Base-by-base conservation (phyloP, 2,113 vertebrate species). In the Clarias magur region DNA sequence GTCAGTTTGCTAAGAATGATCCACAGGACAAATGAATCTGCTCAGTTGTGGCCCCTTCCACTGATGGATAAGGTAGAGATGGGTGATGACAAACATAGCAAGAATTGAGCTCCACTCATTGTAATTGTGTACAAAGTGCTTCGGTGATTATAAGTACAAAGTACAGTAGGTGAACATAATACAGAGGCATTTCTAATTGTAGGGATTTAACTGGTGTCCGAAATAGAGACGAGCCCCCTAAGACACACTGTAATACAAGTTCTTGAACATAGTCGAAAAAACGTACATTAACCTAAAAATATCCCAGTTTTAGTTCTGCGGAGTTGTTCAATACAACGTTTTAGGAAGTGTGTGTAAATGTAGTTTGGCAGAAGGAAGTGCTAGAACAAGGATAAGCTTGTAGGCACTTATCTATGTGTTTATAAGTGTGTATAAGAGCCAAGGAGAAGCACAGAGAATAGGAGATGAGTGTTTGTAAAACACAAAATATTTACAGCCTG, bases 401-500 rank as follows among this genome's bases (percentile, higher is more conserved):
- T 60, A 59, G 13, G 25, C 25, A 63, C 0, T 12, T 0, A 48
- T 62, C 21, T 30, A 10, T 42, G 13, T 57, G 72, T 85, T 38
- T 65, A 19, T 16, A 38, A 63, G 75, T 68, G 60, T 84, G 82
- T 54, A 54, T 84, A 73, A 21, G n/a, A 76, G 16, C 68, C 57
- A 16, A 68, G 30, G 23, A 15, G 67, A 76, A 16, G 34, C 30
- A 23, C 16, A 34, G 72, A 73, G 67, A 88, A 85, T 60, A 76
- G 48, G 76, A 57, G 42, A 87, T 54, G 42, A 62, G 79, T 60
- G 75, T 16, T 59, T 80, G 82, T 42, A 81, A 63, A 81, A 62
- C 19, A 38, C 57, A 81, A 57, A 70, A n/a, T 57, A 54, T 92
- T 89, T 88, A 87, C 80, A 82, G 87, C 85, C 81, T 42, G 16